Base-by-base conservation (phyloP, 64 coral and sea anemone species). In the Stylophora pistillata region DNA sequence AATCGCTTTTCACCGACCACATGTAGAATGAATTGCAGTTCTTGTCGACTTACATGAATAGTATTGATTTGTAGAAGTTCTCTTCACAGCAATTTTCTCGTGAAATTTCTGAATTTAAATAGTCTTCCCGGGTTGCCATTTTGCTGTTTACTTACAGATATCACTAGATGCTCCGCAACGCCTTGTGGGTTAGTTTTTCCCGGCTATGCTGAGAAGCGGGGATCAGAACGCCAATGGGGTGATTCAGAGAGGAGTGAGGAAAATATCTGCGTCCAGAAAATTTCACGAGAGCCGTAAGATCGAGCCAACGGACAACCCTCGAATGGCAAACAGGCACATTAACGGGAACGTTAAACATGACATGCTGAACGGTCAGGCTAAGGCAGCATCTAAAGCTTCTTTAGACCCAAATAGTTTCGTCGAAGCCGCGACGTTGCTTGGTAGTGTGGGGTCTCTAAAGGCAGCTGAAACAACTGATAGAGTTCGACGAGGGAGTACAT, bases 381-480 rank as follows among this genome's bases (percentile, higher is more conserved):
- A 74, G 62, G 78, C 27, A 32, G 7, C 15, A 9, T 92, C 90
- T 4, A 71, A 15, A 18, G 78, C 41, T 53, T 92, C 83, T 34
- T 77, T 92, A 10, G 83, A 97, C 76, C 95, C 91, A 10, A 63
- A 33, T 12, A 96, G 31, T 26, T 65, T 97, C 6, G 71, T 89
- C 12, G 88, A 56, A 81, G 95, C 95, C 2, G 95, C 95, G 10
- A 86, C 95, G 21, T 81, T 97, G 9, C 81, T 97, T 12, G 95
- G 95, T 30, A 97, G 95, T 86, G 82, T 97, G 14, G 95, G 82
- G 3, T 97, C 95, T 21, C 91, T 97, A 21, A 81, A 74, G 55
- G 95, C 95, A 64, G 87, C 95, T 56, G 91, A 97, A 66, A 87
- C 88, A 21, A 93, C 86, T 55, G 91, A 93, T 29, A 90, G 79